phyloP scores from a whole-genome alignment of 1,140 invertebrate species.

The Pristionchus pacificus region DNA sequence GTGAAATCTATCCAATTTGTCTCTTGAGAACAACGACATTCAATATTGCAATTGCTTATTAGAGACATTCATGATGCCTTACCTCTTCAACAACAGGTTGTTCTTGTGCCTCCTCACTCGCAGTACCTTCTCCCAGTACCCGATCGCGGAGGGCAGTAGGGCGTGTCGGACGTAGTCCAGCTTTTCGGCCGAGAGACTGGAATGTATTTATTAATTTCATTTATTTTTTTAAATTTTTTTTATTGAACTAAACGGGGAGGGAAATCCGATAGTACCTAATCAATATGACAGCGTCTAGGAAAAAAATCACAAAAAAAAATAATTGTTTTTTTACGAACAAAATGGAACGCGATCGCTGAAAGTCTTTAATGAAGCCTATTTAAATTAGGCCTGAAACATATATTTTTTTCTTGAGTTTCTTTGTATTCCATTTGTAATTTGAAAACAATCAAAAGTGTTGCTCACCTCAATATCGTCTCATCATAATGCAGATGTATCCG shows the following conservation, averaged over 20 bases:
- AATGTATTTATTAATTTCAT: no score
- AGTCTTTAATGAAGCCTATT: no score
- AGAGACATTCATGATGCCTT: neutral
- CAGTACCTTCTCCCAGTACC: conserved; percentile 38
- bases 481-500: conserved; percentile 39
- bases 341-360: no score
- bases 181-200: no score
- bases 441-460: no score
- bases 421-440: conserved; percentile 34
- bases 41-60: no score
- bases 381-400: no score
- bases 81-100: conserved; percentile 36
- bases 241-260: conserved; percentile 14
- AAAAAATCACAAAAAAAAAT: conserved; percentile 3
- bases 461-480: conserved; percentile 26
- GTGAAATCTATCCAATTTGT: no score
- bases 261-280: conserved; percentile 13
- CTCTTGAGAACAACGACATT: no score
- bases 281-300: conserved; percentile 5
- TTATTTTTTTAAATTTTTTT: no score
- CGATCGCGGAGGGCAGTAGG: conserved; percentile 33
- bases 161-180: no score
- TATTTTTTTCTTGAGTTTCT: conserved; percentile 32
- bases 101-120: conserved; percentile 29
- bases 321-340: conserved; percentile 8